Percentiles rank a stretch among this genome's conserved stretches.
Evolutionary conservation across 2,797 vertebrate species (phyloP).

Genomic region (Streptopelia turtur): DNA sequence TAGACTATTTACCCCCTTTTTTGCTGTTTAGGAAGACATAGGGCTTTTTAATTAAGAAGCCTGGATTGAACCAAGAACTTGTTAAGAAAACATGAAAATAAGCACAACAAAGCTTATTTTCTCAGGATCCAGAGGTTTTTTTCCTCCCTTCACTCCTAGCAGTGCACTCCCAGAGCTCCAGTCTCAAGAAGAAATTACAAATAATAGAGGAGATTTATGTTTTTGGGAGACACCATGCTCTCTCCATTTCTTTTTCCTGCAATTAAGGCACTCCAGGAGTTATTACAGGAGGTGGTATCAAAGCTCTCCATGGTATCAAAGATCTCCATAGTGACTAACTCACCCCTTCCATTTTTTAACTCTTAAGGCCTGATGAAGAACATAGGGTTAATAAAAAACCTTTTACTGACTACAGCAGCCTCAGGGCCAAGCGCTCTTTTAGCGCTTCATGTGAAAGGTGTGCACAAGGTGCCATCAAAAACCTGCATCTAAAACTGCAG

Average conservation of each 20-base stretch:
- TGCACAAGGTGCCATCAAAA: background rate
- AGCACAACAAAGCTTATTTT: background rate
- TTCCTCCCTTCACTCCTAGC: background rate
- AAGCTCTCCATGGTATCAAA: background rate
- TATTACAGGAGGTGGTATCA: background rate
- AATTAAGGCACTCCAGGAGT: background rate
- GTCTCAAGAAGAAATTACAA: background rate
- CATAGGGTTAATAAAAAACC: background rate
- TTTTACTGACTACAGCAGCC: background rate
- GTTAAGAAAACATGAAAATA: background rate
- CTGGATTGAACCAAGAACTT: background rate
- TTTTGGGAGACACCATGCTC: background rate
- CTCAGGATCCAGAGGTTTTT: background rate
- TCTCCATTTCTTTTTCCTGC: background rate
- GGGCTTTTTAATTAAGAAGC: background rate
- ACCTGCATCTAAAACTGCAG: background rate
- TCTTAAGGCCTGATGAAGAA: background rate
- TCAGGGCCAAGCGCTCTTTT: background rate
- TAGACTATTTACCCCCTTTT: background rate
- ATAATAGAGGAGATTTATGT: background rate
- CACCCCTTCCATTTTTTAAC: background rate
- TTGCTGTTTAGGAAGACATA: background rate
- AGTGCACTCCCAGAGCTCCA: background rate
- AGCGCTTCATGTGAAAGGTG: background rate
- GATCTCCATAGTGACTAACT: background rate